Conservation (phyloP, 2,888 invertebrate genomes). For the Callyntrura sp. region DNA sequence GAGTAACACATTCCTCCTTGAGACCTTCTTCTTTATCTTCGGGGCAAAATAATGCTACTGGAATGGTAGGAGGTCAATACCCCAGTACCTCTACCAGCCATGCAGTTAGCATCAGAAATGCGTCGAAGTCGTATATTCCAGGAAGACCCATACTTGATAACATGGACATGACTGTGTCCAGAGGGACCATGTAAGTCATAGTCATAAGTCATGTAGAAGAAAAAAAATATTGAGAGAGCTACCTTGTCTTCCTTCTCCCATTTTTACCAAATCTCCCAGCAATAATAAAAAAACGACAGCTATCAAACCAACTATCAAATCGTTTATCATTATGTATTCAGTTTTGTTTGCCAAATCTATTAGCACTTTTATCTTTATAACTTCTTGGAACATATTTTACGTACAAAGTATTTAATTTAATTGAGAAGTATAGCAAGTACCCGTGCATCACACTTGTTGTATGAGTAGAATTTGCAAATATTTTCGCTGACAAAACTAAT, state of each 20-base stretch:
- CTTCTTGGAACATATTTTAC: not conserved
- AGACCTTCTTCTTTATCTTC: not conserved
- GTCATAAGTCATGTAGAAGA: too few species aligned
- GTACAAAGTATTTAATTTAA: too few species aligned
- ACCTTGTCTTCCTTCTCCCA: not conserved
- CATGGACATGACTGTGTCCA: constrained; percentile 68
- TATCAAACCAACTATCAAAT: not conserved
- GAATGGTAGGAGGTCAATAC: constrained; percentile 34
- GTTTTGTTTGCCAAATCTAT: not conserved
- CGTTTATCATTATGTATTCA: not conserved
- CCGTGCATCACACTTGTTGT: too few species aligned
- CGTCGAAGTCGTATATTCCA: constrained; percentile 62
- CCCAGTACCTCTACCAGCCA: constrained; percentile 37
- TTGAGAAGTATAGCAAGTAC: too few species aligned
- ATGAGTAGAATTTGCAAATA: too few species aligned
- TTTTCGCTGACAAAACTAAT: too few species aligned
- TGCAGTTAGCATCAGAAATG: constrained; percentile 43
- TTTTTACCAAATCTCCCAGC: not conserved
- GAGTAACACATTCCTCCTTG: not conserved
- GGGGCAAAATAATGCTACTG: not conserved
- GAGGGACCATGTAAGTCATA: constrained; percentile 74
- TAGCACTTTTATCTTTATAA: constrained; percentile 19
- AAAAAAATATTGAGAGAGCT: too few species aligned
- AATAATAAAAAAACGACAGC: not conserved
- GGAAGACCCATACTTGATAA: constrained; percentile 70